These are phyloP conservation scores for Asbolus verrucosus DNA, from an alignment of 1,140 invertebrate genomes.

Conservation along the genomic window DNA sequence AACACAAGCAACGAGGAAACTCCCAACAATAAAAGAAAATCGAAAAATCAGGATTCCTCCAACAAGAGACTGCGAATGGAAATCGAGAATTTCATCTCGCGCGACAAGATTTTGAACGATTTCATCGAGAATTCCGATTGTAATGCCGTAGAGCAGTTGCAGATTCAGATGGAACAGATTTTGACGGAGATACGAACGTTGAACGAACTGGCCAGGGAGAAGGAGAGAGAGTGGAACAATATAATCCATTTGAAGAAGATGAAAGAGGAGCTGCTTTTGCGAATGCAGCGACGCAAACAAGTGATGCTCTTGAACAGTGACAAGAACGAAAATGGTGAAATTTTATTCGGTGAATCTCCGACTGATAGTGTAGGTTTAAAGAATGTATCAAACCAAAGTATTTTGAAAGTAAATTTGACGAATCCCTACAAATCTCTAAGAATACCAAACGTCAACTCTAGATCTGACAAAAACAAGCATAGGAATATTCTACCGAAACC, in stretches of 20 bases:
- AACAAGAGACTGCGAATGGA: conserved; percentile 68
- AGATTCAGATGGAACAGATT: conserved; percentile 70
- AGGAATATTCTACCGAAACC: conserved; percentile 62
- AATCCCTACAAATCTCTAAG: conserved; percentile 30
- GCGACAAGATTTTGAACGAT: conserved; percentile 71
- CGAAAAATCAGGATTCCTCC: conserved; percentile 59
- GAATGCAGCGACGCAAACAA: conserved; percentile 76
- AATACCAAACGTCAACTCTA: too few species aligned
- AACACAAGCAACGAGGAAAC: conserved; percentile 48
- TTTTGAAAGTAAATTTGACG: conserved; percentile 50
- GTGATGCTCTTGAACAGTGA: conserved; percentile 65
- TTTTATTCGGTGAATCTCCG: conserved; percentile 27
- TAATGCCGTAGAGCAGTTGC: conserved; percentile 71
- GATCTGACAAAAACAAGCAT: conserved; percentile 50
- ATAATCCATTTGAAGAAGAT: conserved; percentile 82
- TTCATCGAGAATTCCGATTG: conserved; percentile 71
- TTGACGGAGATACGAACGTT: conserved; percentile 74
- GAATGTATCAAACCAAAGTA: conserved; percentile 47
- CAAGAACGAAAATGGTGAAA: conserved; percentile 50
- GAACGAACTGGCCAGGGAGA: conserved; percentile 76
- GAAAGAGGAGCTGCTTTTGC: conserved; percentile 81
- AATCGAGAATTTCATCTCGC: conserved; percentile 68
- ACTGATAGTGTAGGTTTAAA: conserved; percentile 21
- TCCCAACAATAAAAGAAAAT: conserved; percentile 55
- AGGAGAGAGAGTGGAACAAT: conserved; percentile 87